Base-by-base conservation (phyloP, 2,888 invertebrate genomes). In the Lepidonotus clava region DNA sequence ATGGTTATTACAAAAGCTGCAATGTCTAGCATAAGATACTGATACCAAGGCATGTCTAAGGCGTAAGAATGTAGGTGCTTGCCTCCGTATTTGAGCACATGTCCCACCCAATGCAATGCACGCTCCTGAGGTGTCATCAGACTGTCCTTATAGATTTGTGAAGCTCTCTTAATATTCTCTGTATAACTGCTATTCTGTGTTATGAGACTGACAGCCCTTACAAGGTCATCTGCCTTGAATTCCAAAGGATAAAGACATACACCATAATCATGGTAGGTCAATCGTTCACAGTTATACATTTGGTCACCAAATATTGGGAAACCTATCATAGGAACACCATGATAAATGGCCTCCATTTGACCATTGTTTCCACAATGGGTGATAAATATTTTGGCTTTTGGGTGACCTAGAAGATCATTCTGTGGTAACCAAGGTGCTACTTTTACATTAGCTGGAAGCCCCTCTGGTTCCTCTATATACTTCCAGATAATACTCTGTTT, bases 311-410 rank as follows among this genome's bases (percentile, higher is more conserved):
- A 88, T 0, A 90, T 28, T 0, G 91, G 91, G 5, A 90, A 56
- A 0, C 89, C 87, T 0, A 91, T 61, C 86, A 90, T 89, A 18
- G 83, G 91, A 11, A 91, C 89, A 0, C 88, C 90, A 76, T 90
- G 88, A 46, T 88, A 90, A n/a, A 91, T 28, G 5, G 88, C 89
- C 83, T 91, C 90, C 84, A 87, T 88, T 11, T 87, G 87, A 1
- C 91, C 89, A 80, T 89, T 90, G 40, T 85, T 88, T 0, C 91
- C 91, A 76, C 90, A 91, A 66, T 91, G 91, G 21, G 90, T 89
- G 21, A 91, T 87, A 77, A 91, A 90, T n/a, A 90, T 67, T 84
- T 88, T 89, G 6, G 87, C 86, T 24, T 90, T 90, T 0, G 51
- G 67, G 76, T 91, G 89, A 14, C 86, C 90, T 14, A 91, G 89